Conservation (phyloP, 2,113 vertebrate species). For the Raja brachyura region DNA sequence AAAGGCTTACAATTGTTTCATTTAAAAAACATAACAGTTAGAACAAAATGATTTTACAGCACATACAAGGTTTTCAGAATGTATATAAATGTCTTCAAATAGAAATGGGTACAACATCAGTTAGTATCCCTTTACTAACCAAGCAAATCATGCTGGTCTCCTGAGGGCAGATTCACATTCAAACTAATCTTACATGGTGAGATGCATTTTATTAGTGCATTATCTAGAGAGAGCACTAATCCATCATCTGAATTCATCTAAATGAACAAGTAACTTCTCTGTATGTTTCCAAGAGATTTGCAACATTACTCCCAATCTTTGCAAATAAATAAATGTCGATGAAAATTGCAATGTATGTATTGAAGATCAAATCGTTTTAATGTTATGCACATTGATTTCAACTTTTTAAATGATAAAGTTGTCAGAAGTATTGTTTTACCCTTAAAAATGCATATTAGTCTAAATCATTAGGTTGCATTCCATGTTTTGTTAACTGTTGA, state of each 20-base stretch:
- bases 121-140: background rate
- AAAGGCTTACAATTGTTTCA: background rate
- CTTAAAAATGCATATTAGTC: background rate
- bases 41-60: background rate
- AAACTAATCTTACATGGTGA: background rate
- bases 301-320: background rate
- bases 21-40: background rate
- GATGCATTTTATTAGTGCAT: conserved; percentile 8
- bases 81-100: background rate
- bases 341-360: background rate
- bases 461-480: background rate
- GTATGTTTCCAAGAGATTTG: background rate
- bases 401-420: background rate
- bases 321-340: conserved; percentile 26
- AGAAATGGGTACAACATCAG: conserved; percentile 26
- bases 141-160: background rate
- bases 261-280: conserved; percentile 2
- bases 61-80: conserved; percentile 15
- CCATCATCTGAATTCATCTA: background rate
- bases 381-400: background rate
- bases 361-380: conserved; percentile 8
- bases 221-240: conserved; percentile 10
- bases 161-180: background rate
- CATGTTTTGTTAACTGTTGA: background rate
- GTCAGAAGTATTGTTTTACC: background rate